These are phyloP conservation scores for Daboia siamensis DNA, from an alignment of 2,113 vertebrate genomes.

Conservation along the genomic window DNA sequence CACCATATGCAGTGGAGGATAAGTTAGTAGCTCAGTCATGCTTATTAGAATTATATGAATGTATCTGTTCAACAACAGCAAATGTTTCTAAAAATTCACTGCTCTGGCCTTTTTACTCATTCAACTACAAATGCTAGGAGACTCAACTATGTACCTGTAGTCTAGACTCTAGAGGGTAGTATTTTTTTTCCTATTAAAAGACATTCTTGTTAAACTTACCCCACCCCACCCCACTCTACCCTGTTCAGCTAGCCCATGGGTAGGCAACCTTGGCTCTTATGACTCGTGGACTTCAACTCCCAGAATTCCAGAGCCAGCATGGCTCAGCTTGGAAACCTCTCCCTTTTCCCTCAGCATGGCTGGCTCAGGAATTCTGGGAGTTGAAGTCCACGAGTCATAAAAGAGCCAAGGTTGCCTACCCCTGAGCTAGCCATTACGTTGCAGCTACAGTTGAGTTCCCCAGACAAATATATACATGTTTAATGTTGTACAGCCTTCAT, in stretches of 20 bases:
- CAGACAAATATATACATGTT: neutral
- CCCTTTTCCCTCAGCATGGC: too few species aligned
- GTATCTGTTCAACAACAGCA: neutral
- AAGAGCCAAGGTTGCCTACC: too few species aligned
- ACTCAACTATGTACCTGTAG: neutral
- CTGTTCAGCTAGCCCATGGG: rapidly evolving
- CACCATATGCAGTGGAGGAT: neutral
- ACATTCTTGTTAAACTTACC: neutral
- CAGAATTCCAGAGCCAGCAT: too few species aligned
- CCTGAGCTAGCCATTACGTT: too few species aligned
- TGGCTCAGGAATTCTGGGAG: too few species aligned
- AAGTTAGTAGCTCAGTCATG: neutral
- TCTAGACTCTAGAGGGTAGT: neutral
- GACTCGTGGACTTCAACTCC: too few species aligned
- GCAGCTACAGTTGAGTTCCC: neutral
- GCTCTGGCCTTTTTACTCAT: neutral
- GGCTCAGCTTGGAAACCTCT: too few species aligned
- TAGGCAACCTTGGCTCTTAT: too few species aligned
- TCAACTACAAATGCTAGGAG: neutral
- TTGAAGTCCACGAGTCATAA: too few species aligned
- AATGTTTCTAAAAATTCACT: neutral
- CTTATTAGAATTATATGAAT: neutral
- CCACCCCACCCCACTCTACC: neutral
- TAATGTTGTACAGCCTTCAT: neutral
- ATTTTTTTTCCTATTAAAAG: neutral